These are phyloP conservation scores for Ernsta delagoae DNA, from an alignment of 2,888 invertebrate species.

Conservation along the genomic window DNA sequence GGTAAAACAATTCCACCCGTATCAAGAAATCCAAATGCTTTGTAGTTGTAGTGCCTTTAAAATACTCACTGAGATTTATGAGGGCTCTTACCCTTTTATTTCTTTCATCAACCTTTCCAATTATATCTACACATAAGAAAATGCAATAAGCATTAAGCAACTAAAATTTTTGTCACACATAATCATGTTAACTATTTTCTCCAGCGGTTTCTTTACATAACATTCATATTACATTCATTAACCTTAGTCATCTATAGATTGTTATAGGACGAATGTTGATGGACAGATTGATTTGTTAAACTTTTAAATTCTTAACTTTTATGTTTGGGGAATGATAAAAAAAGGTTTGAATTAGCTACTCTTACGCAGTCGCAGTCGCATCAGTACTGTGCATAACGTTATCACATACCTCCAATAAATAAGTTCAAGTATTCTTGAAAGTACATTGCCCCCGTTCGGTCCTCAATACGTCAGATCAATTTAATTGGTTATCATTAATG, in stretches of 20 bases:
- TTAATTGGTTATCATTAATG: conserved; percentile 69
- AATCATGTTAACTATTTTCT: no score
- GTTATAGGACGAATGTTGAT: no score
- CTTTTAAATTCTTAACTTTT: no score
- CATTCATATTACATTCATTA: no score
- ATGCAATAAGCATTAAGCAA: no score
- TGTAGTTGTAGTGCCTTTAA: conserved; percentile 1
- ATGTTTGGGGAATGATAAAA: no score
- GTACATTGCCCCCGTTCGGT: conserved; percentile 57
- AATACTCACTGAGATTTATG: not conserved
- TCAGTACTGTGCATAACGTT: not conserved
- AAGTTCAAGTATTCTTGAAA: conserved; percentile 39
- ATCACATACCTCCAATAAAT: conserved; percentile 15
- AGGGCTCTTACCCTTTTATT: not conserved
- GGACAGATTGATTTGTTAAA: no score
- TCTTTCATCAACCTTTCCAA: not conserved
- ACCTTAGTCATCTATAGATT: no score
- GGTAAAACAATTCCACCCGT: conserved; percentile 18
- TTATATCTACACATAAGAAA: no score
- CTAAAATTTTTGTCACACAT: no score
- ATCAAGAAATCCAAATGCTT: conserved; percentile 1
- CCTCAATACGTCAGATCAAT: conserved; percentile 52
- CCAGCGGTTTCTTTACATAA: no score
- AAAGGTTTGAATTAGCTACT: not conserved
- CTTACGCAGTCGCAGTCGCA: no score